Evolutionary conservation across 1,140 invertebrate species (phyloP).

Genomic region (Chionoecetes opilio): DNA sequence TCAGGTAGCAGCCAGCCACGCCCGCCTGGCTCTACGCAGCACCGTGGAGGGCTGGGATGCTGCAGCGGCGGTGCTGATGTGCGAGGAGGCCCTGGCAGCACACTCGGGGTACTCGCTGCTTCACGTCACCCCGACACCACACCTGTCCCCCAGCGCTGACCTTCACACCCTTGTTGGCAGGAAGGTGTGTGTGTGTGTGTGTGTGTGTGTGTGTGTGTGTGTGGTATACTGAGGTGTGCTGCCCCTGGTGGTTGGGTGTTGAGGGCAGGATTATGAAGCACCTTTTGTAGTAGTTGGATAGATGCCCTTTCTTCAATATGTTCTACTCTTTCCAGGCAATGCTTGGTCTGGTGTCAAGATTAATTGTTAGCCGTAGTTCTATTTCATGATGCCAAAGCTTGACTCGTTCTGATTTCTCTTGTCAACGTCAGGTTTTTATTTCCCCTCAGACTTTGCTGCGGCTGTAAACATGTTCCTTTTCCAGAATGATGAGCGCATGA

Average conservation of each 20-base stretch:
- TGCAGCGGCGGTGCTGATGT: conserved; percentile 70
- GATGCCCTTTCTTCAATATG: too few relatives aligned
- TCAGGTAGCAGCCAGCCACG: conserved; percentile 74
- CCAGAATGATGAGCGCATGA: conserved; percentile 73
- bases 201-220: conserved; percentile 7
- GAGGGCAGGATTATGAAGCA: too few relatives aligned
- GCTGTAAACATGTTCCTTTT: conserved; percentile 13
- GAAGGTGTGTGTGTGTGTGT: conserved; percentile 49
- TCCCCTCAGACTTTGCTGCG: too few relatives aligned
- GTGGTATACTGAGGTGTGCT: too few relatives aligned
- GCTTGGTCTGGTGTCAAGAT: too few relatives aligned
- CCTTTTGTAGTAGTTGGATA: too few relatives aligned
- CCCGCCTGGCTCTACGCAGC: conserved; percentile 68
- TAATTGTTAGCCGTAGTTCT: too few relatives aligned
- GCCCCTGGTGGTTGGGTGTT: too few relatives aligned
- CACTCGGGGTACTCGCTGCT: conserved; percentile 72
- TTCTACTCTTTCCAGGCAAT: too few relatives aligned
- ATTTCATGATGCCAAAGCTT: too few relatives aligned
- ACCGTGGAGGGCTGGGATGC: conserved; percentile 75
- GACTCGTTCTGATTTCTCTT: too few relatives aligned
- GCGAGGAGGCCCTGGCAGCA: conserved; percentile 77
- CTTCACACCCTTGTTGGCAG: conserved; percentile 68
- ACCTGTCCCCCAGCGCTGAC: conserved; percentile 57
- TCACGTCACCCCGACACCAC: conserved; percentile 56
- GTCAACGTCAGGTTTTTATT: too few relatives aligned